These are phyloP conservation scores for Tanypteryx hageni DNA, from an alignment of 2,888 invertebrate species.

Conservation along the genomic window DNA sequence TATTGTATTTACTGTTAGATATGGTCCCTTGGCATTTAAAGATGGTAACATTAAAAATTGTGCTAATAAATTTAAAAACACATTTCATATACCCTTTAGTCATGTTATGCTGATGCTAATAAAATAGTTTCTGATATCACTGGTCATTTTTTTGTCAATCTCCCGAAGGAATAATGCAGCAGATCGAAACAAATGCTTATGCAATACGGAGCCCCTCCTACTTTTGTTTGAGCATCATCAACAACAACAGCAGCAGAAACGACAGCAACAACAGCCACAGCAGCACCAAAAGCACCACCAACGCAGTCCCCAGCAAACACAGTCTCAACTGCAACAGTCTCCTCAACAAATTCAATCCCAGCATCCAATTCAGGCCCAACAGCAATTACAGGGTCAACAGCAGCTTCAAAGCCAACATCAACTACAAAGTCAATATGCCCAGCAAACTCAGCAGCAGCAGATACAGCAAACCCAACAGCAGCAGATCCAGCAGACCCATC, in stretches of 20 bases:
- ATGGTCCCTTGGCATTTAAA: background rate
- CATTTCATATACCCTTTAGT: background rate
- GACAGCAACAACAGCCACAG: slow-evolving; percentile 56
- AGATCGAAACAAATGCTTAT: slow-evolving; percentile 61
- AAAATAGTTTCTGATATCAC: slow-evolving; percentile 56
- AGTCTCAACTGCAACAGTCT: slow-evolving; percentile 53
- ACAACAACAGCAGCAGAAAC: slow-evolving; percentile 59
- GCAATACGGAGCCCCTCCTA: slow-evolving; percentile 60
- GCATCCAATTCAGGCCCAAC: slow-evolving; percentile 43
- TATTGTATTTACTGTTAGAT: background rate
- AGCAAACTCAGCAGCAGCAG: slow-evolving; percentile 39
- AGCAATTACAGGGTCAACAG: slow-evolving; percentile 48
- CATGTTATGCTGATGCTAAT: slow-evolving; percentile 10
- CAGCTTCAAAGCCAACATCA: slow-evolving; percentile 38
- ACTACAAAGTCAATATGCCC: slow-evolving; percentile 67
- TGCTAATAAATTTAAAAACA: background rate
- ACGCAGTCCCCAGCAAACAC: slow-evolving; percentile 47
- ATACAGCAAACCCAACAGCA: slow-evolving; percentile 44
- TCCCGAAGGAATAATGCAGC: slow-evolving; percentile 60
- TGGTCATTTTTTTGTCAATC: slow-evolving; percentile 55
- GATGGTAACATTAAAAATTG: background rate
- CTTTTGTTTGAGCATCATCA: slow-evolving; percentile 63
- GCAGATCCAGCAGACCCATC: slow-evolving; percentile 31
- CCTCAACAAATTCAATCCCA: slow-evolving; percentile 56
- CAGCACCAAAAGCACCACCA: slow-evolving; percentile 55